These are phyloP conservation scores for Drosophila parabipectinata DNA, from an alignment of 1,140 invertebrate species.

Conservation along the genomic window DNA sequence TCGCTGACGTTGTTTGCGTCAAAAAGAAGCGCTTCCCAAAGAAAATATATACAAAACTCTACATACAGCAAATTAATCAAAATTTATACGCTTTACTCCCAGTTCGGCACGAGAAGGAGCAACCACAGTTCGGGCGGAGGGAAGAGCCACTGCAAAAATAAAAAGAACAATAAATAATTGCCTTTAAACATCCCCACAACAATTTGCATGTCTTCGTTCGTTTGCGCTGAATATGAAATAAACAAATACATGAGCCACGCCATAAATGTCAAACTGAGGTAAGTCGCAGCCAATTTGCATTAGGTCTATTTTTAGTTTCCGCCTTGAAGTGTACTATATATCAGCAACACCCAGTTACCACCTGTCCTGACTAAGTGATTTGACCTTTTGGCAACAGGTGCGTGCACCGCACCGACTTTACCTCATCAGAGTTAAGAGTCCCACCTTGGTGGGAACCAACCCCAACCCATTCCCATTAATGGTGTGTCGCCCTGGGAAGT, in stretches of 20 bases:
- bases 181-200: conserved; percentile 32
- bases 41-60: background rate
- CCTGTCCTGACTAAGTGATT: conserved; percentile 42
- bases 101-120: conserved; percentile 13
- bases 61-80: conserved; percentile 40
- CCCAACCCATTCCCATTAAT: background rate
- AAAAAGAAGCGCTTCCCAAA: conserved; percentile 60
- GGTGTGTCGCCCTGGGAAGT: conserved; percentile 6
- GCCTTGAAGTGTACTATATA: background rate
- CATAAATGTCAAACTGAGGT: conserved; percentile 83
- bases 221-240: conserved; percentile 75
- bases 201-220: conserved; percentile 79
- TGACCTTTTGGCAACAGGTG: conserved; percentile 80
- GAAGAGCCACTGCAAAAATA: background rate
- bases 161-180: conserved; percentile 12
- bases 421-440: background rate
- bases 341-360: background rate
- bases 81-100: conserved; percentile 24
- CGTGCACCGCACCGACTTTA: conserved; percentile 19
- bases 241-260: conserved; percentile 78
- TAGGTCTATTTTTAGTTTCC: conserved; percentile 18
- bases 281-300: conserved; percentile 40
- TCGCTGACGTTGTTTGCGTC: conserved; percentile 74
- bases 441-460: background rate
- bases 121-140: conserved; percentile 12